Conservation (phyloP, 23 tunicate genomes). For the Phallusia fumigata region DNA sequence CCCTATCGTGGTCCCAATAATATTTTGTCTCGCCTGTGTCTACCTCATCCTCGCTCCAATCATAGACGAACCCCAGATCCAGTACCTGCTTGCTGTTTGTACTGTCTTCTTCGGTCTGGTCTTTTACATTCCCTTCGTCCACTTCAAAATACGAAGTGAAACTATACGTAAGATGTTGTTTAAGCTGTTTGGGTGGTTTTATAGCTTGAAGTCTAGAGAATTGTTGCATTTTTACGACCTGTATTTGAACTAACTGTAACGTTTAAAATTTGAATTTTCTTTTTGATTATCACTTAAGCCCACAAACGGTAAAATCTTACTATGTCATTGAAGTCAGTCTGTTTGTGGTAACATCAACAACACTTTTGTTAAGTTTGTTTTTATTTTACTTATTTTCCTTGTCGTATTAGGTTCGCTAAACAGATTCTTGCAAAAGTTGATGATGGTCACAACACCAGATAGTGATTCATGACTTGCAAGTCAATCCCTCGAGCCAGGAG, state of each 20-base stretch:
- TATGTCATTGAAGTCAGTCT: too few species aligned
- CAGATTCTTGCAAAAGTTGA: not conserved
- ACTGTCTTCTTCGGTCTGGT: slow-evolving; percentile 64
- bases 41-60: slow-evolving; percentile 80
- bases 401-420: not conserved
- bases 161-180: slow-evolving; percentile 51
- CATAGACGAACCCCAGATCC: slow-evolving; percentile 78
- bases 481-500: too few species aligned
- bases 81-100: slow-evolving; percentile 54
- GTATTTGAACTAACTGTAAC: too few species aligned
- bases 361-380: too few species aligned
- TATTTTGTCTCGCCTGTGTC: slow-evolving; percentile 58
- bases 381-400: not conserved
- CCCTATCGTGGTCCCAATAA: slow-evolving; percentile 69
- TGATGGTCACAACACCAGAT: not conserved
- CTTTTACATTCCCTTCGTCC: slow-evolving; percentile 87
- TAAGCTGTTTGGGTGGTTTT: too few species aligned
- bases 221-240: too few species aligned
- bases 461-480: too few species aligned
- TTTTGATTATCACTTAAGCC: too few species aligned
- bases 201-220: too few species aligned
- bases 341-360: too few species aligned
- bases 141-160: slow-evolving; percentile 50
- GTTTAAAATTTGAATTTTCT: too few species aligned
- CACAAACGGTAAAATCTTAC: not conserved